Base-by-base conservation (phyloP, 2,797 vertebrate species). In the Oreochromis mossambicus region DNA sequence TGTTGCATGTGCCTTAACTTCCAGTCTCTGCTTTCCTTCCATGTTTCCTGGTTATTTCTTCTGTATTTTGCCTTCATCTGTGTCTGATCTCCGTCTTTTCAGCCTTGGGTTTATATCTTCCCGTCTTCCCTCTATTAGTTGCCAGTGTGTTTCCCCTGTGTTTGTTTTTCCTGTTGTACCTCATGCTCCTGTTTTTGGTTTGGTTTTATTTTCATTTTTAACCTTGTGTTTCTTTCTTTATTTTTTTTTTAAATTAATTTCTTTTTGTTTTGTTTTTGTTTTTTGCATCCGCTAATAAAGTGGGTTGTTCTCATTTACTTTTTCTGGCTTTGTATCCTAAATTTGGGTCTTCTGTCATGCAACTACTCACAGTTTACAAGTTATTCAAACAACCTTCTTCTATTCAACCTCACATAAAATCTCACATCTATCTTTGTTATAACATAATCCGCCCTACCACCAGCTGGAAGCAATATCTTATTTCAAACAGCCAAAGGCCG, bases 361-460 rank as follows among this genome's bases (percentile, higher is more conserved):
- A 46, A 46, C 66, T 29, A 70, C 41, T 46, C 38, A 11, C 8
- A 70, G 8, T 26, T 26, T 26, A 26, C 24, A 26, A 9, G 5
- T 21, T 68, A 41, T 41, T 0, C n/a, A 63, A 36, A 63, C 58
- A n/a, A 63, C 10, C 58, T 36, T 61, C 32, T 61, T 63, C 58
- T 36, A 3, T 63, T 46, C 9, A 46, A 46, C 24, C 66, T 73
- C 68, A 73, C 2, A 48, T 32, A 75, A 50, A 73, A 50, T 48
- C 17, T 29, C 41, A 73, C 68, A 50, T 32, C 68, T 8, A 8
- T 29, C 43, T 50, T 50, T 50, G 24, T 3, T 48, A 32, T 75
- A 32, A 50, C 24, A 29, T 19, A 50, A 26, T 19, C 15, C 13
- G 15, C 5, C 26, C 43, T 50, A n/a, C 68, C 0, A 32, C 2